Evolutionary conservation across 1,140 invertebrate genomes (phyloP), one percentile per base, ranked within the genome.

Genomic region (Oryctes rhinoceros): DNA sequence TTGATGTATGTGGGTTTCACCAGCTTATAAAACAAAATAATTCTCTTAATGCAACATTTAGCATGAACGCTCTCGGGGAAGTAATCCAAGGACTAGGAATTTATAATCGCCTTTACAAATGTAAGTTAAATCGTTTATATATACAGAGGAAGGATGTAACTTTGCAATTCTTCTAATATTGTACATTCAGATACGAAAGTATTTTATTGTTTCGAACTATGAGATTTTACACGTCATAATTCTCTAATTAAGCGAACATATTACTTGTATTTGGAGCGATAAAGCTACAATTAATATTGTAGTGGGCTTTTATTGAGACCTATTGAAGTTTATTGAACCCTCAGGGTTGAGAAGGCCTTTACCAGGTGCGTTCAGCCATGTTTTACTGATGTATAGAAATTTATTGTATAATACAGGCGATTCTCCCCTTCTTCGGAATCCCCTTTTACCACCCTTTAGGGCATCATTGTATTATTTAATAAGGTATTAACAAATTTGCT

Each of bases 321-420:
- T 53, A 53, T 53, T 53, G 49, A 53, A 53, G 49, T 53, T 53
- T 53, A 53, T 53, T 53, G 49, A 53, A 53, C 49, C 49, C 49
- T 18, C 13, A 53, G 49, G 49, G 49, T 53, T 53, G 49, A 53
- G 13, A 13, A 18, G 49, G 49, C 39, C n/a, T 53, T 53, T 53
- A 53, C 49, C 49, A 53, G 49, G 49, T 53, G 49, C n/a, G 49
- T 53, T 53, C 49, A 53, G 49, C 49, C 49, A 53, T 18, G 49
- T 53, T 53, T 53, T 53, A 53, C 13, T 53, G 49, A 53, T 53
- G 49, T 53, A 53, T 53, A 53, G 49, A 53, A 53, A 53, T 53
- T 53, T 53, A 53, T 53, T 53, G 49, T 53, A 53, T 53, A 53
- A 53, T 18, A 53, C 49, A 53, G 13, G 49, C 3, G 39, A 44